Percentiles rank a stretch among this genome's conserved stretches.
phyloP scores from a whole-genome alignment of 2,888 invertebrate genomes.

The Eulithis prunata region DNA sequence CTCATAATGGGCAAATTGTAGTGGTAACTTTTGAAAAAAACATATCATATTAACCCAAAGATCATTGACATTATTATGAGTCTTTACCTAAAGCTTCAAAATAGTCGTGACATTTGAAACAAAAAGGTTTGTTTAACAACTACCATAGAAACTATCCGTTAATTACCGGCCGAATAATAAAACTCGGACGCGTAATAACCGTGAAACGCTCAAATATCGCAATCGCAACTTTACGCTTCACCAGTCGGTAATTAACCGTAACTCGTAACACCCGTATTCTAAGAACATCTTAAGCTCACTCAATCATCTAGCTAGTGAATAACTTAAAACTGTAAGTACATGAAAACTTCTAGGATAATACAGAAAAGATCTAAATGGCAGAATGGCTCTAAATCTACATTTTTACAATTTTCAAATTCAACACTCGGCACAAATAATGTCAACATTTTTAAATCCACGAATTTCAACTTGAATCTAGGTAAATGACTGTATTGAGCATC shows the following conservation, averaged over 20 bases:
- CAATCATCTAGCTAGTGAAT: neutral
- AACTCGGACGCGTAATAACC: conserved; percentile 27
- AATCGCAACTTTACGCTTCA: conserved; percentile 46
- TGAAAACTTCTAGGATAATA: no score
- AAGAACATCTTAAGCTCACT: neutral
- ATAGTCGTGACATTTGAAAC: conserved; percentile 32
- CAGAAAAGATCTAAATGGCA: no score
- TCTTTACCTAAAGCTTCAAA: neutral
- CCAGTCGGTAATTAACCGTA: conserved; percentile 55
- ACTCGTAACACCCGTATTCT: conserved; percentile 36
- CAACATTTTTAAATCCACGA: no score
- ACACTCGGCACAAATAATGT: no score
- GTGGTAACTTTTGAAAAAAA: no score
- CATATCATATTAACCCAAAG: no score
- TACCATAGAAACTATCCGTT: conserved; percentile 21
- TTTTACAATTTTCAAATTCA: no score
- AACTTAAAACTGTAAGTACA: no score
- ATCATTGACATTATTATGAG: neutral
- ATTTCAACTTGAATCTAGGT: no score
- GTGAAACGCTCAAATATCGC: conserved; percentile 40
- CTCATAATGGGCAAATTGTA: no score
- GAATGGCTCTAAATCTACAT: no score
- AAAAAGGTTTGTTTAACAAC: conserved; percentile 23
- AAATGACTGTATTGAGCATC: no score
- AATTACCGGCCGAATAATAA: conserved; percentile 30